Evolutionary conservation across 2,797 vertebrate species (phyloP), one percentile per base, ranked within the genome.

Genomic region (Antennarius maculatus): DNA sequence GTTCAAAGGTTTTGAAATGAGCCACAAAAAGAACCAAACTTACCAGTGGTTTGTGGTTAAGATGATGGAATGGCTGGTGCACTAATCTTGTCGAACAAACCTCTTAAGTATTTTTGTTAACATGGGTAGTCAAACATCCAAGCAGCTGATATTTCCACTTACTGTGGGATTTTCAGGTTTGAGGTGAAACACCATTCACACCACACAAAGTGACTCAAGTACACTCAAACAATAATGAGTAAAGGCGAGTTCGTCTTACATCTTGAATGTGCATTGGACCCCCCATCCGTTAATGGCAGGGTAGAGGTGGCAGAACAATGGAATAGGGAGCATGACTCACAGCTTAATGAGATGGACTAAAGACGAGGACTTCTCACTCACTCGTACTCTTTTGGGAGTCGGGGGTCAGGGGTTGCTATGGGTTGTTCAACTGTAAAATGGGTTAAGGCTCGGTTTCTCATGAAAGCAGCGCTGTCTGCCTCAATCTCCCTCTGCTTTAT

Each of bases 391-490:
- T 83, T 80, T 1, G 51, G 77, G 86, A 85, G 77, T 73, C 16
- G 45, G 49, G 52, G 86, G 79, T 84, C 77, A 74, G 63, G 61
- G 83, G 77, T 84, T 62, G 66, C 76, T 71, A 46, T 0, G 66
- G 69, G 60, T 83, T 67, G 71, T 66, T 90, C 82, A 88, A 76
- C 84, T 88, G 87, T 89, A 81, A 91, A 90, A 87, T 88, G 59
- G 76, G 84, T 80, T 71, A 66, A 62, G 74, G 62, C 73, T 68
- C 54, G 84, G 76, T 82, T 83, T 85, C 77, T 67, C 71, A 72
- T 84, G 67, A 82, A 83, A 85, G 81, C 69, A 75, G 56, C 63
- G 23, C 72, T 69, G 79, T 77, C 60, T 73, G 31, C n/a, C 31
- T 55, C 53, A 46, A 49, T 71, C 41, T 48, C 10, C 28, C n/a